A percentile compares a stretch with the other conserved stretches of the same genome.
phyloP scores from a whole-genome alignment of 2,797 vertebrate genomes.

The Harpagifer antarcticus region DNA sequence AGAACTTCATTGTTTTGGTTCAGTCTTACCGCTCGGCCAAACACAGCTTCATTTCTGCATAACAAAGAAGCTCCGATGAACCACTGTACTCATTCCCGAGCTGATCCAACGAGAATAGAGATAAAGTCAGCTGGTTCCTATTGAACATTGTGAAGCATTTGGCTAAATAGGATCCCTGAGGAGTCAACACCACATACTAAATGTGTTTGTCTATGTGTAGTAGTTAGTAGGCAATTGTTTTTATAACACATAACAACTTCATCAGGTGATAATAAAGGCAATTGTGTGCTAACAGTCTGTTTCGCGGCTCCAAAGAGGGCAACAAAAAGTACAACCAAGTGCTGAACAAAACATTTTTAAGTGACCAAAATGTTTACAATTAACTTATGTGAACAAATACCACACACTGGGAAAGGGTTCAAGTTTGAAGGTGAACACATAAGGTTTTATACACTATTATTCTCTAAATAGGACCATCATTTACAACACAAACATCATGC shows the following conservation, averaged over 20 bases:
- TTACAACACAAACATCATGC: no score
- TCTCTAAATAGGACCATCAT: no score
- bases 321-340: no score
- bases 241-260: slow-evolving; percentile 6
- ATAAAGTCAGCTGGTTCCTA: slow-evolving; percentile 2
- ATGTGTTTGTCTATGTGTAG: slow-evolving; percentile 10
- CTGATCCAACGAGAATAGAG: background rate
- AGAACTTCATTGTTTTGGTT: slow-evolving; percentile 3
- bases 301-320: background rate
- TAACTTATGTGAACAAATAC: no score
- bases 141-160: background rate
- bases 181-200: background rate
- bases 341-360: no score
- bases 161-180: background rate
- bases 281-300: slow-evolving; percentile 12
- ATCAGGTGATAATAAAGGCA: slow-evolving; percentile 16
- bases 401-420: no score
- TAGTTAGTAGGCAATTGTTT: background rate
- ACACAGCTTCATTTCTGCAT: background rate
- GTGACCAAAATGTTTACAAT: no score
- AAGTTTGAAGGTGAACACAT: no score
- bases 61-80: background rate
- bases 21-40: no score
- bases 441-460: no score
- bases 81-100: background rate